Conservation (phyloP, 1,140 invertebrate genomes). For the Lycorma delicatula region DNA sequence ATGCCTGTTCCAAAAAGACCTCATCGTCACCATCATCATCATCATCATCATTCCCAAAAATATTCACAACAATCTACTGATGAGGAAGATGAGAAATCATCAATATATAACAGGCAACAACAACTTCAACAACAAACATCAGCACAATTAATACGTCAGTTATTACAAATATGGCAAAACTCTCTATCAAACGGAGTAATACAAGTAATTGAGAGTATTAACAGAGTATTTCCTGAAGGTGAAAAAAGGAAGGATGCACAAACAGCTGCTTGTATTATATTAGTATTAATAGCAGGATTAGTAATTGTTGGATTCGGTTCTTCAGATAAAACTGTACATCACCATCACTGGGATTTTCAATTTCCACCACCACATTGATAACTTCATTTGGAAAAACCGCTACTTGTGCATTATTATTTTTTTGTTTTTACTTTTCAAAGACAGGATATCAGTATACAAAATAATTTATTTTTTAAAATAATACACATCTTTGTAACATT, state of each 20-base stretch:
- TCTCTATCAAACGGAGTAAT: constrained; percentile 8
- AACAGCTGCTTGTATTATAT: constrained; percentile 59
- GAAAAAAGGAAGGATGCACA: constrained; percentile 56
- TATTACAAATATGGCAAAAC: constrained; percentile 20
- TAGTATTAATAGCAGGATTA: constrained; percentile 61
- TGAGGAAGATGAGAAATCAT: constrained; percentile 10
- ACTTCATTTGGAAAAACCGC: too few species aligned
- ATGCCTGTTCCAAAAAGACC: constrained; percentile 3
- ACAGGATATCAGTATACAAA: too few species aligned
- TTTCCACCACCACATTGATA: constrained; percentile 19
- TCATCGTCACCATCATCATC: too few species aligned
- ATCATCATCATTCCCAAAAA: too few species aligned
- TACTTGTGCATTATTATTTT: too few species aligned
- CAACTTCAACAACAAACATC: constrained; percentile 6
- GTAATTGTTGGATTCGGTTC: constrained; percentile 55
- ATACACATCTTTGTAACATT: too few species aligned
- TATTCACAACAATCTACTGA: constrained; percentile 1
- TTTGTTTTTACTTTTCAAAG: too few species aligned
- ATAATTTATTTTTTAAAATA: too few species aligned
- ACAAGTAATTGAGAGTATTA: constrained; percentile 14
- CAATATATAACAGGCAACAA: background rate
- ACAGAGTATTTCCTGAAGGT: constrained; percentile 32
- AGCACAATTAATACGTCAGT: constrained; percentile 12
- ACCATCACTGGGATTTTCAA: constrained; percentile 74
- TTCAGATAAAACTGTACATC: constrained; percentile 58